Evolutionary conservation across 1,140 invertebrate species (phyloP).

Genomic region (Melitaea cinxia): DNA sequence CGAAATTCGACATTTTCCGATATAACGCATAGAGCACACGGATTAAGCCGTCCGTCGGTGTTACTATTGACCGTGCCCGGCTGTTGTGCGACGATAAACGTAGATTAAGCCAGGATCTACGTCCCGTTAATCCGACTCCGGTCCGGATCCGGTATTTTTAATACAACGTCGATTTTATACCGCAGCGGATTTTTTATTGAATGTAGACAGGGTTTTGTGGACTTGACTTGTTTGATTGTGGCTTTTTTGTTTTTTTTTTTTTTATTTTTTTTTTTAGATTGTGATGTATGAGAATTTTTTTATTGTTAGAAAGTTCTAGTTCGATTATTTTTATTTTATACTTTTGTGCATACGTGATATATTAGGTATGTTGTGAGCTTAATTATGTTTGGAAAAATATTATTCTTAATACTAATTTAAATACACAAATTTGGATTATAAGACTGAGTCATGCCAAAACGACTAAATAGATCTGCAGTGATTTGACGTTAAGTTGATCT

Average conservation of each 20-base stretch:
- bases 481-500: too few species aligned
- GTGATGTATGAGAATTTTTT: background rate
- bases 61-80: conserved; percentile 43
- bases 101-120: conserved; percentile 47
- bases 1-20: conserved; percentile 43
- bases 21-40: conserved; percentile 44
- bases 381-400: too few species aligned
- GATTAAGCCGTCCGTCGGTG: conserved; percentile 46
- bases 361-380: too few species aligned
- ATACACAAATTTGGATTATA: too few species aligned
- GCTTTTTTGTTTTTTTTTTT: too few species aligned
- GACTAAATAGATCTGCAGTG: too few species aligned
- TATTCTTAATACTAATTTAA: too few species aligned
- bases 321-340: too few species aligned
- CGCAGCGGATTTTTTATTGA: conserved; percentile 31
- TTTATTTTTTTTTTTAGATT: background rate
- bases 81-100: conserved; percentile 50
- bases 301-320: background rate
- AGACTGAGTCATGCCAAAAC: too few species aligned
- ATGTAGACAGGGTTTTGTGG: conserved; percentile 2
- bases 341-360: too few species aligned
- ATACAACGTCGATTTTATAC: conserved; percentile 32
- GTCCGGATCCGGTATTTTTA: conserved; percentile 43
- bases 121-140: conserved; percentile 36
- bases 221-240: conserved; percentile 1